These are phyloP conservation scores for Aphelocoma coerulescens DNA, from an alignment of 2,113 vertebrate species.

Conservation along the genomic window DNA sequence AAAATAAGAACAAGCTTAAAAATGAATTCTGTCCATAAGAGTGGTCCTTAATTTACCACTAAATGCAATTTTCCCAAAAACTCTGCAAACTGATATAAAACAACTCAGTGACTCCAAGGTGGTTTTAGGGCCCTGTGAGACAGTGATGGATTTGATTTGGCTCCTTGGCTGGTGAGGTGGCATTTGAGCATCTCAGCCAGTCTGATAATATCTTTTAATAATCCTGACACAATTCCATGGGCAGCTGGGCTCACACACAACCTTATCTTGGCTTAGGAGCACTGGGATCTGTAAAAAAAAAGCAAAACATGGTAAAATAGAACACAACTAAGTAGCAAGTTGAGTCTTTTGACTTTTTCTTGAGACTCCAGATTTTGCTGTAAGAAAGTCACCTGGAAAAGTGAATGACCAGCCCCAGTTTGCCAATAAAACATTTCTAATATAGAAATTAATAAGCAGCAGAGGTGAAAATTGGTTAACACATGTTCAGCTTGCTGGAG, in stretches of 20 bases:
- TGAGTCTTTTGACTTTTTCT: neutral
- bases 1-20: neutral
- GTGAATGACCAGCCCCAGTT: neutral
- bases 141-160: neutral
- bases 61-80: neutral
- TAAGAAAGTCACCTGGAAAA: neutral
- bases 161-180: neutral
- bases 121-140: neutral
- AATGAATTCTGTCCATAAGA: neutral
- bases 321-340: neutral
- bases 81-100: neutral
- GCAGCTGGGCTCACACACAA: neutral
- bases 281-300: neutral
- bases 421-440: neutral
- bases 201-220: constrained; percentile 28
- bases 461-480: neutral
- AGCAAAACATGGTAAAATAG: neutral
- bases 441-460: neutral
- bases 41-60: neutral
- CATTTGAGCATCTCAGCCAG: neutral
- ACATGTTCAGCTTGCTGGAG: neutral
- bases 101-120: neutral
- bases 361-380: neutral
- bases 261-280: neutral
- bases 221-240: neutral